phyloP scores from a whole-genome alignment of 2,797 vertebrate species.

The Semotilus atromaculatus region DNA sequence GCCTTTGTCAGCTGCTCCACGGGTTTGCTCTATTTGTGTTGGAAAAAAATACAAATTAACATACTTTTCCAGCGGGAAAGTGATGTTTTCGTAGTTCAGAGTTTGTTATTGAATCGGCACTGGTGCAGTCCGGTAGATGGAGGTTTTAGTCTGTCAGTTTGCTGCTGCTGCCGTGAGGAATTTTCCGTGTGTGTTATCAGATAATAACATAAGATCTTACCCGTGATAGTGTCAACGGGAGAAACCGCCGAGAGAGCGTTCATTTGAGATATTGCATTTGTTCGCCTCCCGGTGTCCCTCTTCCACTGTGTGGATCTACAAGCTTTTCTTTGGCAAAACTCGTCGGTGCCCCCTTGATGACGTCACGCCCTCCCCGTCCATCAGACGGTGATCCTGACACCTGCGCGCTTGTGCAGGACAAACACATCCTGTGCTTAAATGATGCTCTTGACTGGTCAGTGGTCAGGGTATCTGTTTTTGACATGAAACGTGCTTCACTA shows the following conservation, averaged over 20 bases:
- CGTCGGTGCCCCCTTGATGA: slow-evolving; percentile 58
- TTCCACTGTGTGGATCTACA: slow-evolving; percentile 5
- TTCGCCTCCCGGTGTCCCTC: slow-evolving; percentile 6
- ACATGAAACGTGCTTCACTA: background rate
- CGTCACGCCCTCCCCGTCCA: slow-evolving; percentile 55
- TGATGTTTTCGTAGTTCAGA: slow-evolving; percentile 34
- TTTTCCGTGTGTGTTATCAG: slow-evolving; percentile 33
- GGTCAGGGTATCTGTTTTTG: background rate
- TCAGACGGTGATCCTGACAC: slow-evolving; percentile 58
- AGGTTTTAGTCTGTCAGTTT: slow-evolving; percentile 45
- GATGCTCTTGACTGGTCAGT: background rate
- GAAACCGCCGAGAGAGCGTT: background rate
- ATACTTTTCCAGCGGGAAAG: slow-evolving; percentile 18
- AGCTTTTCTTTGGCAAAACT: slow-evolving; percentile 54
- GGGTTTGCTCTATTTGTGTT: slow-evolving; percentile 27
- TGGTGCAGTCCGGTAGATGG: slow-evolving; percentile 45
- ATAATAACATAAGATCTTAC: slow-evolving; percentile 51
- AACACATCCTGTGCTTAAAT: slow-evolving; percentile 16
- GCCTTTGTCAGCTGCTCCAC: slow-evolving; percentile 39
- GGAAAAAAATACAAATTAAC: background rate
- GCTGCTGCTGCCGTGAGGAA: slow-evolving; percentile 45
- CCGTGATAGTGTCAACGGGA: slow-evolving; percentile 34
- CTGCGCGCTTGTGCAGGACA: slow-evolving; percentile 54
- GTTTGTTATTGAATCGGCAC: slow-evolving; percentile 33
- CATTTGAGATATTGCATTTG: background rate